phyloP scores from a whole-genome alignment of 1,140 invertebrate species.

The Neelides sp. region DNA sequence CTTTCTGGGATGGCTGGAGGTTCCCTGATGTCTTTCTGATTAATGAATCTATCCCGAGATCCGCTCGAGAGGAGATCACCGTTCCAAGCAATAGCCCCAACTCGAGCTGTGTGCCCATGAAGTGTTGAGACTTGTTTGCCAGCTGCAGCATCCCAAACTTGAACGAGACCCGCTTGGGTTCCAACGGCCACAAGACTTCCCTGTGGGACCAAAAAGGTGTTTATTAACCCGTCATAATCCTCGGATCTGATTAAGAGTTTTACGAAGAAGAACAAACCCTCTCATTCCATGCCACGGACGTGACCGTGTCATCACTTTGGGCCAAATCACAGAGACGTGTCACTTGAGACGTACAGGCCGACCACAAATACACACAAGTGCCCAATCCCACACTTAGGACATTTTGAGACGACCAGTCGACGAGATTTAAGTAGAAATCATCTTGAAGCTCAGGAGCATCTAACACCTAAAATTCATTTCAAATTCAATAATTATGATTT shows the following conservation, averaged over 20 bases:
- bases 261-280: too few species aligned
- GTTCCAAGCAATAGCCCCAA: slow-evolving; percentile 95
- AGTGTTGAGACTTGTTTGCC: slow-evolving; percentile 78
- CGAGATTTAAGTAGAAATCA: slow-evolving; percentile 97
- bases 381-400: slow-evolving; percentile 96
- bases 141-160: slow-evolving; percentile 94
- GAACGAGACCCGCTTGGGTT: slow-evolving; percentile 90
- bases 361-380: slow-evolving; percentile 98
- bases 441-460: slow-evolving; percentile 98
- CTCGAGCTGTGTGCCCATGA: slow-evolving; percentile 79
- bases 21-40: slow-evolving; percentile 86
- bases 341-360: slow-evolving; percentile 95
- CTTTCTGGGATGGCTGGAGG: slow-evolving; percentile 62
- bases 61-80: slow-evolving; percentile 93
- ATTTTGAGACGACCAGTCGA: slow-evolving; percentile 99
- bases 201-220: slow-evolving; percentile 33
- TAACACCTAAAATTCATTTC: slow-evolving; percentile 49
- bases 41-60: slow-evolving; percentile 82
- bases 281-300: slow-evolving; percentile 98
- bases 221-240: too few species aligned
- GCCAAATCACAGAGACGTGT: slow-evolving; percentile 92
- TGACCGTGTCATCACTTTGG: slow-evolving; percentile 84
- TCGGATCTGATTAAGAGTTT: too few species aligned
- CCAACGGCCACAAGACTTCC: slow-evolving; percentile 94
- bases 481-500: slow-evolving; percentile 14